A percentile compares a stretch with the other conserved stretches of the same genome.
Evolutionary conservation across 2,888 invertebrate genomes (phyloP).

Genomic region (Marasmarcha lunaedactyla): DNA sequence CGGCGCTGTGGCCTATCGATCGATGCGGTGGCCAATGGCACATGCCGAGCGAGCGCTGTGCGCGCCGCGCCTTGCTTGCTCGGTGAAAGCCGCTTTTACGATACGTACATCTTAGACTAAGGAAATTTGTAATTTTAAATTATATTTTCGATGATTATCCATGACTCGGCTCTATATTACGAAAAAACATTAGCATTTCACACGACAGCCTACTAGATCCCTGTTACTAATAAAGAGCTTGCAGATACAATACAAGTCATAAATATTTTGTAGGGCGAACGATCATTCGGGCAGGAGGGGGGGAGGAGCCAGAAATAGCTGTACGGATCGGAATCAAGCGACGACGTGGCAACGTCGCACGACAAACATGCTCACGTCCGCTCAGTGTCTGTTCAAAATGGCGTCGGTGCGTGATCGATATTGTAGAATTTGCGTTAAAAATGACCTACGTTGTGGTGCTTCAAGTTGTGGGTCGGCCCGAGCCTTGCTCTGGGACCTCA

Average conservation of each 20-base stretch:
- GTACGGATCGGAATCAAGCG: constrained; percentile 52
- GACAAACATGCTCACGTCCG: constrained; percentile 23
- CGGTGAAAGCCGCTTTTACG: constrained; percentile 66
- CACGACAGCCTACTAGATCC: constrained; percentile 43
- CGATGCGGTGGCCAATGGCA: constrained; percentile 73
- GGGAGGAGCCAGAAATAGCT: constrained; percentile 60
- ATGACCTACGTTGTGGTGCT: constrained; percentile 59
- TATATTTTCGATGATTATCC: too few relatives aligned
- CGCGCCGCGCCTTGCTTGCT: constrained; percentile 53
- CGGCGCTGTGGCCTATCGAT: constrained; percentile 74
- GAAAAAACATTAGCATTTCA: too few relatives aligned
- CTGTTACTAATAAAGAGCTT: constrained; percentile 22
- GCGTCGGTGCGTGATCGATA: constrained; percentile 70
- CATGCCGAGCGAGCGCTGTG: constrained; percentile 68
- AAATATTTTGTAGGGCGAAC: constrained; percentile 36
- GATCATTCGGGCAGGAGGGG: constrained; percentile 33
- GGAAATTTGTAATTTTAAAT: too few relatives aligned
- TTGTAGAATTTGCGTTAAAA: constrained; percentile 60
- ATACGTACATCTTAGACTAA: constrained; percentile 8
- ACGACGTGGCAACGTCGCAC: constrained; percentile 68
- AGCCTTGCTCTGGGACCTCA: constrained; percentile 51
- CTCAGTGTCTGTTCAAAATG: constrained; percentile 69
- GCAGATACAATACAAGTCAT: neutral
- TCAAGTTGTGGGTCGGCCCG: constrained; percentile 61
- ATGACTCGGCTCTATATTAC: too few relatives aligned